Conservation (phyloP, 1,140 invertebrate genomes). For the Zaprionus capensis region DNA sequence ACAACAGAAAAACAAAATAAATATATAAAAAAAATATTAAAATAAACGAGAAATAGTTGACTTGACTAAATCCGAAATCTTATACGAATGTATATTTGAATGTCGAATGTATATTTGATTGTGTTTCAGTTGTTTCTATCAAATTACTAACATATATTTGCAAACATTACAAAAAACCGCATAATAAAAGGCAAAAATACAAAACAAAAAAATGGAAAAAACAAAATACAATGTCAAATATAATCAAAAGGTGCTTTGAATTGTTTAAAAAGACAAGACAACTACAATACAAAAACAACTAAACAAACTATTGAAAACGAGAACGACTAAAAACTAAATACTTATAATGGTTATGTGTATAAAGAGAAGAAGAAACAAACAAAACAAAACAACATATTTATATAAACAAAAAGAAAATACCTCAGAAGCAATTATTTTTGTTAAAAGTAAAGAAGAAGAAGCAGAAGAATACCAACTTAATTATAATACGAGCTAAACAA, state of each 20-base stretch:
- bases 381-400: slow-evolving; percentile 72
- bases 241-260: slow-evolving; percentile 84
- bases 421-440: slow-evolving; percentile 84
- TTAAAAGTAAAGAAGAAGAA: slow-evolving; percentile 63
- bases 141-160: slow-evolving; percentile 41
- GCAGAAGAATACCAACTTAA: slow-evolving; percentile 39
- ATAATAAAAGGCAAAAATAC: slow-evolving; percentile 35
- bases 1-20: slow-evolving; percentile 53
- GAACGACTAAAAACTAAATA: slow-evolving; percentile 74
- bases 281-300: slow-evolving; percentile 60
- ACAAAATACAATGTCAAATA: slow-evolving; percentile 75
- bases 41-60: slow-evolving; percentile 30
- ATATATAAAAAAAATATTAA: slow-evolving; percentile 18
- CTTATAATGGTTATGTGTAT: slow-evolving; percentile 73
- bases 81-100: slow-evolving; percentile 46
- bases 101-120: slow-evolving; percentile 54
- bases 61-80: slow-evolving; percentile 16
- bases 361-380: slow-evolving; percentile 69
- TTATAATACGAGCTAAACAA: slow-evolving; percentile 54
- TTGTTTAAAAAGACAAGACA: slow-evolving; percentile 82
- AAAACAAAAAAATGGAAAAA: slow-evolving; percentile 48
- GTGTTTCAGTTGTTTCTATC: slow-evolving; percentile 53
- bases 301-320: slow-evolving; percentile 66
- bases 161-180: slow-evolving; percentile 36
- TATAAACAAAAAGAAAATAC: slow-evolving; percentile 81